Evolutionary conservation across 2,113 vertebrate species (phyloP), one percentile per base, ranked within the genome.

Genomic region (Anoplopoma fimbria): DNA sequence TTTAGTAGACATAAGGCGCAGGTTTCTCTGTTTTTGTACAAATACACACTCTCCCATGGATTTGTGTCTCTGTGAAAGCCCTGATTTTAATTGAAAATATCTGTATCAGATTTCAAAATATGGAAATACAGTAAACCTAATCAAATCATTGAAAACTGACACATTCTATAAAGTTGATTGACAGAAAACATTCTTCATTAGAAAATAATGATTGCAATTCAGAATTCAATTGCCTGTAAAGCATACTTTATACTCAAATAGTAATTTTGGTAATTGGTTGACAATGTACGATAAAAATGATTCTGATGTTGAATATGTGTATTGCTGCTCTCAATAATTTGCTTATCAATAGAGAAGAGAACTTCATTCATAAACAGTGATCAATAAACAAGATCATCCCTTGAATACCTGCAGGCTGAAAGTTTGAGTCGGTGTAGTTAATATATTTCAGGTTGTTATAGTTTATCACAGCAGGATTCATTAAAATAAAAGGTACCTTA

Each of bases 201-300:
- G 23, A 77, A 31, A 73, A 23, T 23, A 58, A 19, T 51, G 19
- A 51, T 0, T 23, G 45, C 31, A 29, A 47, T 58, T 60, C 21
- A 64, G 34, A n/a, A 55, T 83, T 34, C 33, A 83, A 81, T 78
- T 85, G 47, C 67, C 55, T 69, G 31, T 70, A 29, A 78, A 72
- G 53, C 60, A 38, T 8, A 57, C 53, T 79, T 82, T 36, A 42
- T 42, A 13, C 36, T 79, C 42, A 77, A 53, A 71, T 47, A 60
- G 69, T 77, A n/a, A 79, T 71, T 67, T 47, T 38, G 23, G 10
- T 65, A 77, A 81, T 60, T 84, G 55, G n/a, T 76, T 64, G 58
- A 57, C 65, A 74, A 25, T 61, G 38, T 9, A 27, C 1, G 0
- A 29, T 64, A 9, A 57, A 47, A 34, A 34, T 38, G 8, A 78